phyloP scores from a whole-genome alignment of 2,797 vertebrate species.

The Poecilia gillii region DNA sequence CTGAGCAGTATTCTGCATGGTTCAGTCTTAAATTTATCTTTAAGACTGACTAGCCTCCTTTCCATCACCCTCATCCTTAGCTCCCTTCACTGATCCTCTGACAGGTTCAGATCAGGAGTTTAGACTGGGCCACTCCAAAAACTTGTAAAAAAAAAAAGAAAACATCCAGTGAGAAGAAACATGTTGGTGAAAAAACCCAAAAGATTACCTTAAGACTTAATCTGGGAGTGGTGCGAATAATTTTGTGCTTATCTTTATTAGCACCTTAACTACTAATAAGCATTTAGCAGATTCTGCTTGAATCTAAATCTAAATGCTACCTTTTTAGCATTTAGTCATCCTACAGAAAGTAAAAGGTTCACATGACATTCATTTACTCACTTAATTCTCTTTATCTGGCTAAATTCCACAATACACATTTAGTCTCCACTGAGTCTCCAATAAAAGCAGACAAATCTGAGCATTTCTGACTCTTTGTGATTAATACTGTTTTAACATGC shows the following conservation, averaged over 20 bases:
- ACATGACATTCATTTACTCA: slow-evolving; percentile 2
- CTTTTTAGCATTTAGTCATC: slow-evolving; percentile 2
- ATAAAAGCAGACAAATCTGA: slow-evolving; percentile 5
- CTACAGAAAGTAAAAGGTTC: background rate
- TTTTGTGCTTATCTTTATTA: background rate
- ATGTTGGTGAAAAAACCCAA: background rate
- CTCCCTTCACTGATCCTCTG: background rate
- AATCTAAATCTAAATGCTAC: no score
- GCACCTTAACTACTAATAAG: background rate
- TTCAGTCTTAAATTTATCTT: background rate
- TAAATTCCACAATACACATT: slow-evolving; percentile 2
- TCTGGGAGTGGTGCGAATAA: background rate
- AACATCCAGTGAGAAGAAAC: background rate
- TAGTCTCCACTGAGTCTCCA: background rate
- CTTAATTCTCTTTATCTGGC: background rate
- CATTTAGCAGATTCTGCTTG: background rate
- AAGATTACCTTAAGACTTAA: background rate
- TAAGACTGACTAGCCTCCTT: background rate
- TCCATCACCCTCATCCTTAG: background rate
- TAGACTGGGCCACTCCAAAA: background rate
- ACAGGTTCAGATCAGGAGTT: background rate
- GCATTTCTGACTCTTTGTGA: background rate
- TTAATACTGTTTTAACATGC: background rate
- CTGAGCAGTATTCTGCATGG: background rate
- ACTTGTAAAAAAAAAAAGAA: background rate